Conservation (phyloP, 2,113 vertebrate species). For the Callithrix jacchus region DNA sequence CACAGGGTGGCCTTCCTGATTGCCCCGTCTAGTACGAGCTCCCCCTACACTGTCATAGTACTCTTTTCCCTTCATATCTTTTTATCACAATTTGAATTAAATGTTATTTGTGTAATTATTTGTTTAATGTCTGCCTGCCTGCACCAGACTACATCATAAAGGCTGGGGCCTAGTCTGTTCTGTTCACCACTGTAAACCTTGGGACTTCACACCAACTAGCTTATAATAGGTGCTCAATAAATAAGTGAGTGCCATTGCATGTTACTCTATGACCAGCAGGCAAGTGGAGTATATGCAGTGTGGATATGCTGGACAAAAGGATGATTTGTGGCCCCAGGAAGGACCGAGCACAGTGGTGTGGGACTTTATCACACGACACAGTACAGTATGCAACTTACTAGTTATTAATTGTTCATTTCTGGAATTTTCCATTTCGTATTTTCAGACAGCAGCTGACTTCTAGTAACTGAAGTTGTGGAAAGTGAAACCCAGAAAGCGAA, state of each 20-base stretch:
- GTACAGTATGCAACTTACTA: background rate
- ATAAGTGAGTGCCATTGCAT: background rate
- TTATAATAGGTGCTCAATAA: background rate
- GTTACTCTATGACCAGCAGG: background rate
- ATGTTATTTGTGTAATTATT: background rate
- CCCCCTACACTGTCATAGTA: background rate
- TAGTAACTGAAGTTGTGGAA: background rate
- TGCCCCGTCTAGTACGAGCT: background rate
- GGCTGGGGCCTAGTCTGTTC: background rate
- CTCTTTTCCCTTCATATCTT: background rate
- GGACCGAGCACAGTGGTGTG: background rate
- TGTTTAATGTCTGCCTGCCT: background rate
- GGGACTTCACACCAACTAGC: background rate
- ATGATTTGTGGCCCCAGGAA: background rate
- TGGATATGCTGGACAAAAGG: background rate
- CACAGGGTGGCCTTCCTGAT: background rate
- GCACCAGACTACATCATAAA: background rate
- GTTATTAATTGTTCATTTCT: background rate
- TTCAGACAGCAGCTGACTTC: background rate
- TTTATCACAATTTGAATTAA: background rate
- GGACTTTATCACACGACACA: background rate
- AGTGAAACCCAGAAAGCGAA: background rate
- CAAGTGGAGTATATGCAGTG: background rate
- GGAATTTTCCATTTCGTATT: background rate
- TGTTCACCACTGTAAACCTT: background rate